Base-by-base conservation (phyloP, 1,140 invertebrate genomes). In the Berghia stephanieae region DNA sequence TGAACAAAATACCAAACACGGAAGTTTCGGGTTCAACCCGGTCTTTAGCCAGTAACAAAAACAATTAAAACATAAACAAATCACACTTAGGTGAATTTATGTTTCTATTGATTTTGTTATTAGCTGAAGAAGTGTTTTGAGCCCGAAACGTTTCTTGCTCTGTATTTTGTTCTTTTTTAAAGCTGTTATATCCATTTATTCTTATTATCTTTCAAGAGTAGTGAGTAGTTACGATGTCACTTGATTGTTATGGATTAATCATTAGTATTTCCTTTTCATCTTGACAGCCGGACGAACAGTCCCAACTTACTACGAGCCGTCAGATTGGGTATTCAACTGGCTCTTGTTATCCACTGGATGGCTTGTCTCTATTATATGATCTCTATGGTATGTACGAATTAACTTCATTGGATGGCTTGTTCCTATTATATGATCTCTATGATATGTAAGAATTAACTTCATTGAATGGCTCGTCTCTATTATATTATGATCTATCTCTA, bases 391-490 rank as follows among this genome's bases (percentile, higher is more conserved):
- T 94, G 79, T 78, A n/a, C n/a, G n/a, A n/a, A n/a, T n/a, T n/a
- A n/a, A n/a, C n/a, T n/a, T 69, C 34, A 16, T 8, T n/a, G 42
- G 36, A 13, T 21, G 0, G 21, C 66, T 67, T 67, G n/a, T 27
- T 40, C 24, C 31, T 40, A 13, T 18, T 67, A 38, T 36, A 16
- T 34, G 13, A 27, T 5, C 21, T 21, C 66, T n/a, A 0, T n/a
- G n/a, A n/a, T n/a, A n/a, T n/a, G n/a, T n/a, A n/a, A n/a, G n/a
- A n/a, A n/a, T n/a, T n/a, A n/a, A n/a, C n/a, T n/a, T n/a, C 96
- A 98, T 86, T 98, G 96, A 96, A 98, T 98, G 85, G 96, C 96
- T 46, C 97, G 96, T 90, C 97, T 98, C 91, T 98, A 98, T 90
- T 98, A 95, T 90, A 90, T 98, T 76, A n/a, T n/a, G n/a, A n/a